A percentile compares a stretch with the other conserved stretches of the same genome.
Evolutionary conservation across 2,113 vertebrate genomes (phyloP).

Genomic region (Panthera uncia): DNA sequence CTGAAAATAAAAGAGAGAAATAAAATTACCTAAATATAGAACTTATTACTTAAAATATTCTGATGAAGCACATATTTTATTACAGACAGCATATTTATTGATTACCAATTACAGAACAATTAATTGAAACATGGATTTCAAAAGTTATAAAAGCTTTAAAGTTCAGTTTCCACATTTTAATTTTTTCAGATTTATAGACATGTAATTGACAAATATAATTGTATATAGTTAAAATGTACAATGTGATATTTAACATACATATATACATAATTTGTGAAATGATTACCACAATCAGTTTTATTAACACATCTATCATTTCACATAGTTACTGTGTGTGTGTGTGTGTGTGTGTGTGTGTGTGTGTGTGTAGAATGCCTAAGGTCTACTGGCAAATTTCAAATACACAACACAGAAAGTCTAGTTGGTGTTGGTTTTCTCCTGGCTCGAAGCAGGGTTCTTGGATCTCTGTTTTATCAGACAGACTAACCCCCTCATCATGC

Average conservation of each 20-base stretch:
- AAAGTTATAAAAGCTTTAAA: not conserved
- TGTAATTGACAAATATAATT: not conserved
- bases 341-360: not conserved
- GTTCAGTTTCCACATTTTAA: not conserved
- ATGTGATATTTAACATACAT: not conserved
- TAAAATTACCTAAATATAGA: conserved; percentile 15
- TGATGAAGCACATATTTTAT: not conserved
- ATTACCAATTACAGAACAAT: not conserved
- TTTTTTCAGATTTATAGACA: not conserved
- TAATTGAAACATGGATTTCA: conserved; percentile 29
- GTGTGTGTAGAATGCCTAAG: not conserved
- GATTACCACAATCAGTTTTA: not conserved
- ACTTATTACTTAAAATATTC: not conserved
- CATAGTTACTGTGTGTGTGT: not conserved
- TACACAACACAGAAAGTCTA: not conserved
- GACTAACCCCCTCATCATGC: not conserved
- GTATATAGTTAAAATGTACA: not conserved
- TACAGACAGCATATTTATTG: not conserved
- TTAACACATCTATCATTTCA: not conserved
- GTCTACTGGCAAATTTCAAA: not conserved
- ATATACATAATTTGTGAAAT: not conserved
- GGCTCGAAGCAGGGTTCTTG: not conserved
- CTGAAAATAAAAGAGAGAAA: conserved; percentile 77
- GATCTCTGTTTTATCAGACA: not conserved
- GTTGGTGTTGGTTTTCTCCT: not conserved